Percentiles rank a stretch among this genome's conserved stretches.
phyloP scores from a whole-genome alignment of 2,113 vertebrate species.

The Hiodon alosoides region DNA sequence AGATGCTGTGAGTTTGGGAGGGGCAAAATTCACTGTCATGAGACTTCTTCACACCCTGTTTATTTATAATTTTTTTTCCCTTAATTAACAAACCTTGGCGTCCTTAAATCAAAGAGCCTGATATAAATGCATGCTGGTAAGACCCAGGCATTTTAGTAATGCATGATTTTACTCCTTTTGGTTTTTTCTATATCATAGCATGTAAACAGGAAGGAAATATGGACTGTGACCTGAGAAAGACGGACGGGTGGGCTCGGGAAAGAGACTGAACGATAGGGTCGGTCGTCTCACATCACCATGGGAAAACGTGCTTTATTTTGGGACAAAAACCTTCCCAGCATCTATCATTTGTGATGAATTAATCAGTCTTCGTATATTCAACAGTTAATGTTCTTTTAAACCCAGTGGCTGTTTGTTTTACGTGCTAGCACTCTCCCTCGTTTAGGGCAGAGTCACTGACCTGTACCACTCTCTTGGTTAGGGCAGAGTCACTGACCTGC shows the following conservation, averaged over 20 bases:
- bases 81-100: conserved; percentile 58
- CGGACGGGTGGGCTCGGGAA: conserved; percentile 29
- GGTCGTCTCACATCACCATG: conserved; percentile 5
- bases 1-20: conserved; percentile 21
- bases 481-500: no score
- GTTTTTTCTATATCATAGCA: conserved; percentile 57
- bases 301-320: conserved; percentile 49
- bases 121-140: conserved; percentile 55
- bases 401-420: no score
- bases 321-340: conserved; percentile 45
- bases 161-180: conserved; percentile 50
- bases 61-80: conserved; percentile 29
- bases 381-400: no score
- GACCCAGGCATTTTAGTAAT: conserved; percentile 55
- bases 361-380: conserved; percentile 31
- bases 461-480: no score
- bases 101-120: conserved; percentile 37
- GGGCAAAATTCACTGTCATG: conserved; percentile 39
- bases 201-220: conserved; percentile 70
- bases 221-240: conserved; percentile 70
- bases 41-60: conserved; percentile 72
- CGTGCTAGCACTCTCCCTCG: no score
- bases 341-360: conserved; percentile 59
- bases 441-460: no score
- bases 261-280: background rate